Evolutionary conservation across 2,113 vertebrate species (phyloP).

Genomic region (Orientallactaga bullata): DNA sequence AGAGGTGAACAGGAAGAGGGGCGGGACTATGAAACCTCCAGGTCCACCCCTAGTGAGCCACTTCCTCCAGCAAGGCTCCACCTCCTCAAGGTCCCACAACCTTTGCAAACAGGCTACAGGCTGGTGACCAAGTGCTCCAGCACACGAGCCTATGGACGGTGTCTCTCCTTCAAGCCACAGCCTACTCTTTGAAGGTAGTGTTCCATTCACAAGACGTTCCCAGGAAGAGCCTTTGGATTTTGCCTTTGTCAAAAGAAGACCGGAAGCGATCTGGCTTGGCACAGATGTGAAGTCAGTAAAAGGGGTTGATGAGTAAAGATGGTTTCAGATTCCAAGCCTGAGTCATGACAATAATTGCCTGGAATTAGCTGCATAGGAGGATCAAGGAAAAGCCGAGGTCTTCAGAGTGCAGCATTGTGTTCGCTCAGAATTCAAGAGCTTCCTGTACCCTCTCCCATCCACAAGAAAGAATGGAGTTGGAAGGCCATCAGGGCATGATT

Average conservation of each 20-base stretch:
- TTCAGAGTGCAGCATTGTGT: neutral
- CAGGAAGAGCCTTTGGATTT: neutral
- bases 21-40: no score
- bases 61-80: no score
- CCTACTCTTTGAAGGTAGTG: neutral
- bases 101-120: no score
- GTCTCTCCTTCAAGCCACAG: neutral
- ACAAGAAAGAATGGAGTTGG: neutral
- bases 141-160: no score
- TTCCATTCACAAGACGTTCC: neutral
- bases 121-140: no score
- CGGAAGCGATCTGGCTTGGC: neutral
- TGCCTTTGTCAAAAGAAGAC: neutral
- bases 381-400: neutral
- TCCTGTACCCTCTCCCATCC: neutral
- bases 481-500: neutral
- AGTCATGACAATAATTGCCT: neutral
- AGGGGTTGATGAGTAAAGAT: neutral
- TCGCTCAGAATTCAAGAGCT: slow-evolving; percentile 55
- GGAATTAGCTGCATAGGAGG: neutral
- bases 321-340: neutral
- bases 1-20: no score
- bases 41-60: no score
- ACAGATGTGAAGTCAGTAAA: slow-evolving; percentile 5
- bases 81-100: no score